Base-by-base conservation (phyloP, 2,797 vertebrate species). In the Lagocephalus sceleratus region DNA sequence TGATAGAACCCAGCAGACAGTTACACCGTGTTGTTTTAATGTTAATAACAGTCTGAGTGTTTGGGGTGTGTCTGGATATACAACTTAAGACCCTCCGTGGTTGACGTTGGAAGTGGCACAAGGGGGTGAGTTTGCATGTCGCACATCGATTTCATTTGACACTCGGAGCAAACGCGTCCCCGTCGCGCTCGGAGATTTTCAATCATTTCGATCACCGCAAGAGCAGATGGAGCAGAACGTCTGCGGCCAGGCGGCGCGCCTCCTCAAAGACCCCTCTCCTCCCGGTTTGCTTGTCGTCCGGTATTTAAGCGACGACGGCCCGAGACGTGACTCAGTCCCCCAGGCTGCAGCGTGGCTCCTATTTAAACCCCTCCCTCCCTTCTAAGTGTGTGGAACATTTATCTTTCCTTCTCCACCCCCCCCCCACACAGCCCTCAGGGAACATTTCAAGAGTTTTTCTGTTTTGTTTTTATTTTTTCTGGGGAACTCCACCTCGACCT, bases 401-500 rank as follows among this genome's bases (percentile, higher is more conserved):
- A 47, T 64, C 54, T 22, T 43, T 51, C 55, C 22, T 14, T 47
- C 29, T 54, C 19, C 10, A 42, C 23, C 20, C 15, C 59, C 35
- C 39, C 23, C 25, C 51, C 4, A 49, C 11, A 20, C 56, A 49
- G 63, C 78, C 54, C 63, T 63, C n/a, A 2, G 76, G 69, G 64
- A 75, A 57, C 2, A 42, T 54, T 58, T 47, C 60, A 26, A 39
- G 61, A n/a, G n/a, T n/a, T n/a, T n/a, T n/a, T n/a, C n/a, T n/a
- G n/a, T n/a, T n/a, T n/a, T n/a, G n/a, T n/a, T n/a, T n/a, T n/a
- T n/a, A n/a, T n/a, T n/a, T n/a, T n/a, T 15, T 56, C 16, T 1
- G 51, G 74, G 77, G 70, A 82, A 84, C 78, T 81, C 75, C 60
- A 15, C 40, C 51, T 54, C 66, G 78, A 75, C 65, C 63, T 75